Base-by-base conservation (phyloP, 1,140 invertebrate species). In the Eueides isabella region DNA sequence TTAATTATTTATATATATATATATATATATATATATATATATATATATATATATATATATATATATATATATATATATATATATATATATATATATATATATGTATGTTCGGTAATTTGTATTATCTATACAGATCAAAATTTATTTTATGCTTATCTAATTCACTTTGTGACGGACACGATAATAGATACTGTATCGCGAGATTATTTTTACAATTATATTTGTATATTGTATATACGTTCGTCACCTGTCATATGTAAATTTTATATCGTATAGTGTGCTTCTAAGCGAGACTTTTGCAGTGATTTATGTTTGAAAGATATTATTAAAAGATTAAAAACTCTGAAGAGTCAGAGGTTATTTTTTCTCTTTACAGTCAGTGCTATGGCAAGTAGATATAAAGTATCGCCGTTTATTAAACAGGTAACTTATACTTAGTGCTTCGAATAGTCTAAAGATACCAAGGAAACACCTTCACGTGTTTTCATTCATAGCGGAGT, bases 361-460 rank as follows among this genome's bases (percentile, higher is more conserved):
- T 3, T 35, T 35, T 11, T 48, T 2, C 23, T 23, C 2, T 48
- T 5, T 7, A 23, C 19, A 0, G 19, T 48, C 19, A 23, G 44
- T 7, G 19, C 7, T 26, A 55, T 55, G 48, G 48, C 48, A 29
- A 23, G 23, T 48, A 61, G 14, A 71, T 29, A 61, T n/a, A 66
- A 29, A 30, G 48, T 79, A 31, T 71, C 78, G 4, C 80, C 83
- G 7, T 81, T 84, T 69, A 55, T 74, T 11, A 80, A 71, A 61
- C 79, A 80, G 75, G 83, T 84, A 66, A 76, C 79, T 81, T 35
- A 1, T 63, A 9, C 2, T 28, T 55, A 29, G 5, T 19, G 9
- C 29, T 63, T 71, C n/a, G n/a, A n/a, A n/a, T n/a, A n/a, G n/a
- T n/a, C n/a, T n/a, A n/a, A n/a, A n/a, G n/a, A n/a, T n/a, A n/a